phyloP scores from a whole-genome alignment of 1,140 invertebrate species.

The Drosophila oshimai region DNA sequence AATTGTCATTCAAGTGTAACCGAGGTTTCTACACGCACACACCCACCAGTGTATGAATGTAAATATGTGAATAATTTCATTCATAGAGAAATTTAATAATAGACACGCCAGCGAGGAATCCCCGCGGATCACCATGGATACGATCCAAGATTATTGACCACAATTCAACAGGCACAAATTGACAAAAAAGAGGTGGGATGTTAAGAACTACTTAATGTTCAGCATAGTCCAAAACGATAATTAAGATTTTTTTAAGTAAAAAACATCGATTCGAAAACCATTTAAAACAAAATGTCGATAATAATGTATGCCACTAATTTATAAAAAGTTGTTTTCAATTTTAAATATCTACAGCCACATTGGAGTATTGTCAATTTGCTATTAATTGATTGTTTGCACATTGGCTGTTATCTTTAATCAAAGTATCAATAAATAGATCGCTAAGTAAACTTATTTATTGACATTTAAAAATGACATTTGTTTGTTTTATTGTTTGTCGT shows the following conservation, averaged over 20 bases:
- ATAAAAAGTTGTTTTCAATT: too few relatives aligned
- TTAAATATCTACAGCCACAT: background rate
- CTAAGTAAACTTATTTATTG: constrained; percentile 16
- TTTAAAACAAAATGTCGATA: too few relatives aligned
- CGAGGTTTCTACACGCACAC: constrained; percentile 4
- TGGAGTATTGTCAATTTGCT: background rate
- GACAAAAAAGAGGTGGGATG: background rate
- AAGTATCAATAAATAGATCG: constrained; percentile 28
- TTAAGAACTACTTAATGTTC: background rate
- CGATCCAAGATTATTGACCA: background rate
- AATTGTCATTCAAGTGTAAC: constrained; percentile 64
- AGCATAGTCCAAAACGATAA: too few relatives aligned
- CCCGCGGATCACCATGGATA: background rate
- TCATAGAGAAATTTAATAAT: constrained; percentile 68
- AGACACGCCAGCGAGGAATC: constrained; percentile 19
- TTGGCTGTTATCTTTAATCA: constrained; percentile 3
- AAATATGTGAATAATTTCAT: constrained; percentile 20
- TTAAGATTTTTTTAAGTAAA: too few relatives aligned
- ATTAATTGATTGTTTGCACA: constrained; percentile 1
- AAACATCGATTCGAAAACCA: too few relatives aligned
- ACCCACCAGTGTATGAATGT: background rate
- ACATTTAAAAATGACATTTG: constrained; percentile 19
- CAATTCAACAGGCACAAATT: background rate
- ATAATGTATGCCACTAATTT: too few relatives aligned
- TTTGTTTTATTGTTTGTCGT: constrained; percentile 11